Evolutionary conservation across 1,140 invertebrate species (phyloP).

Genomic region (Pseudomyrmex cubaensis): DNA sequence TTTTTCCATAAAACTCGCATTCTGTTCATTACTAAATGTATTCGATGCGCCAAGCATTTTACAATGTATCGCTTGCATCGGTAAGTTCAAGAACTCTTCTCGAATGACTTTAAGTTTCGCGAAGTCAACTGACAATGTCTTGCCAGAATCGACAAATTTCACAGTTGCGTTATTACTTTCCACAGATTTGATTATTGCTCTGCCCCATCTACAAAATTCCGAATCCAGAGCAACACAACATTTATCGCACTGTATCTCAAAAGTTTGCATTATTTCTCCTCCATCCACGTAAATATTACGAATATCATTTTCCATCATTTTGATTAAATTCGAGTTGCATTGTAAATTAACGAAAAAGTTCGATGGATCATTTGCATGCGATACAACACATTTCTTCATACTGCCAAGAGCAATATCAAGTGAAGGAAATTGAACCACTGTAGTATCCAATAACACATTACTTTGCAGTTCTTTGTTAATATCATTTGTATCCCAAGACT

Average conservation of each 20-base stretch:
- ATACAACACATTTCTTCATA: constrained; percentile 76
- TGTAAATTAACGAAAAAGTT: constrained; percentile 85
- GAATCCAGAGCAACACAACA: constrained; percentile 86
- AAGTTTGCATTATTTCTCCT: constrained; percentile 66
- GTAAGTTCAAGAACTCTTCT: constrained; percentile 73
- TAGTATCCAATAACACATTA: background rate
- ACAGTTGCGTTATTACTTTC: constrained; percentile 78
- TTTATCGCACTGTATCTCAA: constrained; percentile 55
- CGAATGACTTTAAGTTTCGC: constrained; percentile 80
- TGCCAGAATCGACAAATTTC: constrained; percentile 87
- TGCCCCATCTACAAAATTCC: constrained; percentile 86
- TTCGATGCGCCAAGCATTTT: constrained; percentile 76
- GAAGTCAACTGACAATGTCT: constrained; percentile 75
- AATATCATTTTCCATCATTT: constrained; percentile 79
- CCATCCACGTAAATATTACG: constrained; percentile 71
- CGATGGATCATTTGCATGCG: constrained; percentile 77
- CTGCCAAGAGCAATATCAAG: constrained; percentile 73
- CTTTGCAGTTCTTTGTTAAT: background rate
- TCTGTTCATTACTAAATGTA: background rate
- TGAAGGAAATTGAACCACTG: constrained; percentile 65
- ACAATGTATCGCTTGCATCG: constrained; percentile 81
- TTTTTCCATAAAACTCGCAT: constrained; percentile 35
- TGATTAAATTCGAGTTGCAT: constrained; percentile 78
- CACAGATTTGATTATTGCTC: constrained; percentile 84
- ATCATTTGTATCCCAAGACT: background rate